A percentile compares a stretch with the other conserved stretches of the same genome.
phyloP scores from a whole-genome alignment of 2,888 invertebrate genomes.

The Trissoscelio sp. region DNA sequence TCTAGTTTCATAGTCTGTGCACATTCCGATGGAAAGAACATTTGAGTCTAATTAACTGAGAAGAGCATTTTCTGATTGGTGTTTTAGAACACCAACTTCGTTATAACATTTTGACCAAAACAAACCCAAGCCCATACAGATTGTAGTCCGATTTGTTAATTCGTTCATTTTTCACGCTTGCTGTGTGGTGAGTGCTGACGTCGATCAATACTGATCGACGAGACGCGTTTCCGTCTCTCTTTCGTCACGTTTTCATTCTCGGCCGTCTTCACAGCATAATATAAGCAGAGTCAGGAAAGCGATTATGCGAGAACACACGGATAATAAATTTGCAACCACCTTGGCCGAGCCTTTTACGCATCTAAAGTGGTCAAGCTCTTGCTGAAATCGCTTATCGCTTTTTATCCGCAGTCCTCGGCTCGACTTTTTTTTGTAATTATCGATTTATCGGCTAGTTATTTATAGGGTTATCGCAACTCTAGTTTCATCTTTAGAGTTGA shows the following conservation, averaged over 20 bases:
- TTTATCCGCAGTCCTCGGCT: neutral
- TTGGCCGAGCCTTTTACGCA: slow-evolving; percentile 28
- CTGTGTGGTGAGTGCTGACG: slow-evolving; percentile 47
- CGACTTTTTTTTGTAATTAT: slow-evolving; percentile 44
- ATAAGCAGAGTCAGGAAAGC: slow-evolving; percentile 11
- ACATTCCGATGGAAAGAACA: too few species aligned
- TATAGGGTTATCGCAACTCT: slow-evolving; percentile 57
- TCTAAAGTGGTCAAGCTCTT: slow-evolving; percentile 7
- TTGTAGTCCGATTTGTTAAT: too few species aligned
- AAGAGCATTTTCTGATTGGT: neutral
- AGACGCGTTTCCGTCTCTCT: slow-evolving; percentile 36
- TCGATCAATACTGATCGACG: slow-evolving; percentile 66
- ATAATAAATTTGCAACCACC: slow-evolving; percentile 34
- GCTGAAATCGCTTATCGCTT: slow-evolving; percentile 8
- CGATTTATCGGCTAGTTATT: slow-evolving; percentile 64
- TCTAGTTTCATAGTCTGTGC: too few species aligned
- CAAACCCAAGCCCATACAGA: too few species aligned
- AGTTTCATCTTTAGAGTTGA: slow-evolving; percentile 42
- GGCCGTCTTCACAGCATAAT: slow-evolving; percentile 6
- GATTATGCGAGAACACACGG: slow-evolving; percentile 45
- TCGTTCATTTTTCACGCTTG: slow-evolving; percentile 58
- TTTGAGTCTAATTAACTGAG: neutral
- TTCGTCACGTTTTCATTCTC: slow-evolving; percentile 24
- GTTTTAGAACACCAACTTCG: too few species aligned
- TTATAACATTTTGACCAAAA: too few species aligned